These are phyloP conservation scores for Macheiramphus alcinus DNA, from an alignment of 2,113 vertebrate genomes.

Conservation along the genomic window DNA sequence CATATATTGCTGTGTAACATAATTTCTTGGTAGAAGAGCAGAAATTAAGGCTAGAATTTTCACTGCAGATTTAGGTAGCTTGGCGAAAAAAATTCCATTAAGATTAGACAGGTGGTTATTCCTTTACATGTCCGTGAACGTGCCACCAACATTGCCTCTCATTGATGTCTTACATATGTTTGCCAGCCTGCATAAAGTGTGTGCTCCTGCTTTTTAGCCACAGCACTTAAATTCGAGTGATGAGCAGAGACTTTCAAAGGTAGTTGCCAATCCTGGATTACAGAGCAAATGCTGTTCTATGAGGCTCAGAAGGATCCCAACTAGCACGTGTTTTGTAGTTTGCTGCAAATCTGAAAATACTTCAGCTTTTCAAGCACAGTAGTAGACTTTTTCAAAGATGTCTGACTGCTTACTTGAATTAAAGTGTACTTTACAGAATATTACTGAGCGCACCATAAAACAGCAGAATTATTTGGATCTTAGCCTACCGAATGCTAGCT, in stretches of 20 bases:
- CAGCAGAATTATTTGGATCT: not conserved
- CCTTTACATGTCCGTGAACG: not conserved
- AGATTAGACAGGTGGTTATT: not conserved
- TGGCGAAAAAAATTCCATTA: not conserved
- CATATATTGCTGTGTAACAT: not conserved
- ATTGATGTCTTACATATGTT: accelerated
- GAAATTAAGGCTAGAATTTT: not conserved
- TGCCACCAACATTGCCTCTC: not conserved
- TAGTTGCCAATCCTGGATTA: not conserved
- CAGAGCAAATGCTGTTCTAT: not conserved
- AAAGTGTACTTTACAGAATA: not conserved
- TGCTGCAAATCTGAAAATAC: not conserved
- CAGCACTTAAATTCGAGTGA: not conserved
- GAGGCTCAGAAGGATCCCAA: not conserved
- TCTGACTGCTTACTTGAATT: not conserved
- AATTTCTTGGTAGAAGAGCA: not conserved
- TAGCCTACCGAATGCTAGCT: not conserved
- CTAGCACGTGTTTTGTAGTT: not conserved
- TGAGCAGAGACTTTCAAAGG: not conserved
- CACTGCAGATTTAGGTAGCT: not conserved
- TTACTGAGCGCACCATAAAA: not conserved
- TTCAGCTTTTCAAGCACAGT: not conserved
- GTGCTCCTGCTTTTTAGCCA: not conserved
- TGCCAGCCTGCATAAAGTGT: not conserved
- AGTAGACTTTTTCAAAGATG: not conserved